These are phyloP conservation scores for Portevinia maculata DNA, from an alignment of 2,888 invertebrate species.

Conservation along the genomic window DNA sequence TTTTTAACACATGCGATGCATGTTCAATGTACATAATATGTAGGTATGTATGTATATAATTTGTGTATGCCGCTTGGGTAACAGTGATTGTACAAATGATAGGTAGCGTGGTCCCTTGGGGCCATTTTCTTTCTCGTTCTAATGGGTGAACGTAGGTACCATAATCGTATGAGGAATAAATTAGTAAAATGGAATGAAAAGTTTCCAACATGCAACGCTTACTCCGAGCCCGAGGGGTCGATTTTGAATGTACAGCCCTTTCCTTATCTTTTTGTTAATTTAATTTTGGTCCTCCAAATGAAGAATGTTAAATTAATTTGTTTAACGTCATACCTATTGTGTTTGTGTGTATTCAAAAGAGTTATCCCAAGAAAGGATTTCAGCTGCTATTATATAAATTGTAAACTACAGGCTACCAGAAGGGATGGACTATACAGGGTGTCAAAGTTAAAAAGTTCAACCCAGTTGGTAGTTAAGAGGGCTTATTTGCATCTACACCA, in stretches of 20 bases:
- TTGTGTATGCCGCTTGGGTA: conserved; percentile 6
- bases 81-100: neutral
- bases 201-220: neutral
- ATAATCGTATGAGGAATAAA: neutral
- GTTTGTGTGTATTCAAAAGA: neutral
- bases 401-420: too few species aligned
- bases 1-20: conserved; percentile 38
- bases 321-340: neutral
- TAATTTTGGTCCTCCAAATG: neutral
- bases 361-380: neutral
- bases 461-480: too few species aligned
- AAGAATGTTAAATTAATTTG: neutral
- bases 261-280: conserved; percentile 21
- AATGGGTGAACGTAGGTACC: neutral
- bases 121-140: conserved; percentile 4
- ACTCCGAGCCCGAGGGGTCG: neutral
- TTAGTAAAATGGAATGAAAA: conserved; percentile 1
- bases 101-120: neutral
- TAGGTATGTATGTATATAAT: neutral
- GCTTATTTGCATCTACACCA: too few species aligned
- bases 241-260: neutral
- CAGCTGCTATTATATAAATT: too few species aligned
- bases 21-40: too few species aligned
- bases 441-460: too few species aligned
- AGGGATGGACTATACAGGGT: too few species aligned